Conservation (phyloP, 2,113 vertebrate genomes). For the Echinops telfairi region DNA sequence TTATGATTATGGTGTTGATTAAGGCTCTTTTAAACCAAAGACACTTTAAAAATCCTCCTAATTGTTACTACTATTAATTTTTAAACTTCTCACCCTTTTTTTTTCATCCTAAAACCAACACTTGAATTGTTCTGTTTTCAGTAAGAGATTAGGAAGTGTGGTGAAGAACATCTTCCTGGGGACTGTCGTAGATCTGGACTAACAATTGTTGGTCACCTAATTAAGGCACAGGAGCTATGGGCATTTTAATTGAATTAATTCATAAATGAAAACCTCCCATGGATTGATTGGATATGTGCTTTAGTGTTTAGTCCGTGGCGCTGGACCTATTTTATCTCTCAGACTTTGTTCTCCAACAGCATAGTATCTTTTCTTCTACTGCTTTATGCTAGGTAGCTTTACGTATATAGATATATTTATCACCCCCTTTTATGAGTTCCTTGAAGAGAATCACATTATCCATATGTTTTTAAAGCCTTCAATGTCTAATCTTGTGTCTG, state of each 20-base stretch:
- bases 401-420: not conserved
- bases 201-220: not conserved
- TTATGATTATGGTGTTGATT: not conserved
- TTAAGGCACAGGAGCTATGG: not conserved
- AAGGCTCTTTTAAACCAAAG: not conserved
- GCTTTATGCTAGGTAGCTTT: not conserved
- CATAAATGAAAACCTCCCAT: not conserved
- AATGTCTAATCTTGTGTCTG: not conserved
- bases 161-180: not conserved
- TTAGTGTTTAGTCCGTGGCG: not conserved
- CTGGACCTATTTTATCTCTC: not conserved
- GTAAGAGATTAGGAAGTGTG: not conserved
- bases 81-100: constrained; percentile 10
- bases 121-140: not conserved
- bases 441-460: not conserved
- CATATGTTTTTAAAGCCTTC: not conserved
- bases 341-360: not conserved
- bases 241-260: not conserved
- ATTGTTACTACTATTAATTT: constrained; percentile 4
- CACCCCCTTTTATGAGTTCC: not conserved
- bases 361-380: not conserved
- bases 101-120: not conserved
- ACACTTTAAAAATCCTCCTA: not conserved
- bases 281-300: constrained; percentile 1
- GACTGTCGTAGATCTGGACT: not conserved